Evolutionary conservation across 2,888 invertebrate species (phyloP).

Genomic region (Plebejus melissa): DNA sequence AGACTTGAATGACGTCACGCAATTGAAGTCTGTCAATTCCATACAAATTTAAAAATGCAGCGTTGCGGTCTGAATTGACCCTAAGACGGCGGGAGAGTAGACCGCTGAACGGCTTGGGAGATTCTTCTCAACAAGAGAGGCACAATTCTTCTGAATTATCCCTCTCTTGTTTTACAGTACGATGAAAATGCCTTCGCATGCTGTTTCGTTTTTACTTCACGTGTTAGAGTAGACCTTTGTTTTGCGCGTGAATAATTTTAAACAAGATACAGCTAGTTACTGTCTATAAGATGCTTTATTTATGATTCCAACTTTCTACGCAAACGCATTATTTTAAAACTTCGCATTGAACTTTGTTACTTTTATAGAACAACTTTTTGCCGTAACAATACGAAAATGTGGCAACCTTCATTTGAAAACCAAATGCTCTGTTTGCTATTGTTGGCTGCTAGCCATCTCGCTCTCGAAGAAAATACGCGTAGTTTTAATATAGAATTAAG

Average conservation of each 20-base stretch:
- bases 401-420: constrained; percentile 30
- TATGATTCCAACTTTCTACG: constrained; percentile 17
- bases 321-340: constrained; percentile 17
- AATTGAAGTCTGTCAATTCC: too few species aligned
- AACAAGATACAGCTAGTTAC: neutral
- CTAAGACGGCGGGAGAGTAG: too few species aligned
- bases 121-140: too few species aligned
- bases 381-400: constrained; percentile 27
- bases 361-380: constrained; percentile 26
- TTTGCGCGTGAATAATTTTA: neutral
- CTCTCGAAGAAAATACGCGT: constrained; percentile 24
- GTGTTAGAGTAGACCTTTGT: too few species aligned
- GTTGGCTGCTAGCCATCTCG: constrained; percentile 29
- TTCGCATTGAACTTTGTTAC: constrained; percentile 16
- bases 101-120: too few species aligned
- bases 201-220: too few species aligned
- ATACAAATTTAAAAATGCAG: too few species aligned
- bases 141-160: too few species aligned
- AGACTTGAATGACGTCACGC: too few species aligned
- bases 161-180: too few species aligned
- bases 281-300: neutral
- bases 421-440: constrained; percentile 29
- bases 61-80: too few species aligned
- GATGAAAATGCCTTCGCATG: too few species aligned
- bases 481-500: constrained; percentile 26